These are phyloP conservation scores for Nymphalis io DNA, from an alignment of 1,140 invertebrate genomes.

Conservation along the genomic window DNA sequence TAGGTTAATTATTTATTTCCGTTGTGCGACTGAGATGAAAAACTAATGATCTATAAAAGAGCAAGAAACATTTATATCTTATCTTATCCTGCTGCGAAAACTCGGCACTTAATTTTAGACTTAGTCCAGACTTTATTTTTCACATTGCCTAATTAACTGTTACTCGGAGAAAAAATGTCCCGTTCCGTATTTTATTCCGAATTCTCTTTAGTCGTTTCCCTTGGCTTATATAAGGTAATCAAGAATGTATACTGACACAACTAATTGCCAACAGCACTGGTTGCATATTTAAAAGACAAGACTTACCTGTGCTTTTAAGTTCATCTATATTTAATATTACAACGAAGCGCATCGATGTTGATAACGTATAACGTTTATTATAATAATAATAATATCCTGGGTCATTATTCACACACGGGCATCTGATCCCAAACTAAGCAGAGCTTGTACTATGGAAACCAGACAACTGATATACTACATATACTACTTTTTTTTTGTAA, in stretches of 20 bases:
- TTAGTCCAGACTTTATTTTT: background rate
- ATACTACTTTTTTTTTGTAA: too few species aligned
- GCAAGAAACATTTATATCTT: too few species aligned
- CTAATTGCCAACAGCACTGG: constrained; percentile 17
- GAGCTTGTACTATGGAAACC: too few species aligned
- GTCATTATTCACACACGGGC: too few species aligned
- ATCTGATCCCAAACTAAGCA: too few species aligned
- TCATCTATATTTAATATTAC: background rate
- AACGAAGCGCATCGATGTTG: too few species aligned
- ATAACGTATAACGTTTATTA: too few species aligned
- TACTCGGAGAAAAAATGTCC: background rate
- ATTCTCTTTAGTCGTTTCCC: background rate
- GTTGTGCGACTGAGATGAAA: background rate
- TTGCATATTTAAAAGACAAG: constrained; percentile 3
- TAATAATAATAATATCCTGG: too few species aligned
- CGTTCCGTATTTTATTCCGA: background rate
- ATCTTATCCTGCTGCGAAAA: too few species aligned
- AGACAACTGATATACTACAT: too few species aligned
- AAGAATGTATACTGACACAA: constrained; percentile 15
- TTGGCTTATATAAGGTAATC: constrained; percentile 15
- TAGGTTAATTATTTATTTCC: too few species aligned
- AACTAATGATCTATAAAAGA: too few species aligned
- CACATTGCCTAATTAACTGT: background rate
- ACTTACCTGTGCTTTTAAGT: background rate
- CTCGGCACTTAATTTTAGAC: background rate